Evolutionary conservation across 2,797 vertebrate species (phyloP), one percentile per base, ranked within the genome.

Genomic region (Arrhamphus sclerolepis): DNA sequence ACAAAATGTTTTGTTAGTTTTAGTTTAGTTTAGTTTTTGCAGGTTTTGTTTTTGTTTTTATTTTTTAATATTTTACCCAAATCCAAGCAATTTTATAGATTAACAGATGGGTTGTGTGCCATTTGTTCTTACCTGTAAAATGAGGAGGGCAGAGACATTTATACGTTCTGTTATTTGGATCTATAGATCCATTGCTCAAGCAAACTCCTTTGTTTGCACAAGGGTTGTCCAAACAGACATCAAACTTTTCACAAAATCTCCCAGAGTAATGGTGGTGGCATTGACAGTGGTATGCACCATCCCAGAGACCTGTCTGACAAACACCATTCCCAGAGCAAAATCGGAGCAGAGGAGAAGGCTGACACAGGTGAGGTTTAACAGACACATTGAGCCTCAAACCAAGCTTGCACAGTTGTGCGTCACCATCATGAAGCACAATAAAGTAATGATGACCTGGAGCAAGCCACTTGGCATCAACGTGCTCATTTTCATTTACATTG

Each of bases 331-430:
- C 92, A 1, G 93, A 95, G 78, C 94, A 97, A 13, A 94, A 85
- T 0, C 76, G 87, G 51, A 90, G 74, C 14, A 81, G 83, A 50
- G 82, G 85, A 62, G 85, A 91, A n/a, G 85, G 83, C 68, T 88
- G 90, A 72, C 94, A 96, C 53, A 87, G 79, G 7, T 94, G 92
- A 1, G 83, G 78, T 80, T 92, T 95, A 55, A 96, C 91, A 0
- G 92, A 92, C 38, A 97, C 72, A 0, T 90, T 94, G 57, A 96
- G 84, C 57, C 92, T 86, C 34, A 96, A 89, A 54, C 95, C 94
- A 7, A 92, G 69, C 19, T 59, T 77, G 74, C 94, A 96, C 75
- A 94, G 50, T 0, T 70, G 75, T 0, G 81, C 47, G 10, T 92
- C 89, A 46, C 60, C 90, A 40, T 75, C 75, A 17, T 80, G 89